A percentile compares a stretch with the other conserved stretches of the same genome.
These are phyloP conservation scores for Plusia festucae DNA, from an alignment of 2,888 invertebrate genomes.

Conservation along the genomic window DNA sequence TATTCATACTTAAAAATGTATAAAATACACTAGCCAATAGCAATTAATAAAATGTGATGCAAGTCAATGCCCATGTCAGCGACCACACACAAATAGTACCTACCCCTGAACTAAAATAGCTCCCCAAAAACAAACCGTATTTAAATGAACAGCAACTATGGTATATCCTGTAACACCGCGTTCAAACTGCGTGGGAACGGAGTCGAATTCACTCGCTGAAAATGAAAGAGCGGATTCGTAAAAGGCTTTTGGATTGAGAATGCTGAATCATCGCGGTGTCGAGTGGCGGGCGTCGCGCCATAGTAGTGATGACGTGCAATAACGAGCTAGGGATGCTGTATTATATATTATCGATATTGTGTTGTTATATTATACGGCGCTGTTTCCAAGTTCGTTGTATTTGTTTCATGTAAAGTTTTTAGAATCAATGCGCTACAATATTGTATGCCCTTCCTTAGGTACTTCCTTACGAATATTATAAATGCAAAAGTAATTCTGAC, in stretches of 20 bases:
- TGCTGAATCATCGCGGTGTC: constrained; percentile 85
- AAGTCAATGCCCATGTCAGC: no score
- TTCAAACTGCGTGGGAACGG: constrained; percentile 76
- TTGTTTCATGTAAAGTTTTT: no score
- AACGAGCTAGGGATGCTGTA: constrained; percentile 74
- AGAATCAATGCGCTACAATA: no score
- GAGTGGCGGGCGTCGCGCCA: constrained; percentile 72
- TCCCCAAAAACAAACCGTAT: constrained; percentile 25
- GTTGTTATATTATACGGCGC: neutral
- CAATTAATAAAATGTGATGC: no score
- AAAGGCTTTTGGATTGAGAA: constrained; percentile 86
- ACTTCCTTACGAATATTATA: no score
- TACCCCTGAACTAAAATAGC: no score
- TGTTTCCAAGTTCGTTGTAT: no score
- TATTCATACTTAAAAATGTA: no score
- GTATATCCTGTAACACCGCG: constrained; percentile 60
- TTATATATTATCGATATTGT: constrained; percentile 44
- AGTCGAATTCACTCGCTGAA: constrained; percentile 77
- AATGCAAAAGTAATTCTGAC: no score
- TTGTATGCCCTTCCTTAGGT: no score
- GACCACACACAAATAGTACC: neutral
- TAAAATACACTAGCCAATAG: no score
- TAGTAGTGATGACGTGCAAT: constrained; percentile 84
- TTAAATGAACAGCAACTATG: constrained; percentile 51
- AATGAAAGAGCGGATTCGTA: constrained; percentile 83